Conservation (phyloP, 1,140 invertebrate genomes). For the Sycobia sp. region DNA sequence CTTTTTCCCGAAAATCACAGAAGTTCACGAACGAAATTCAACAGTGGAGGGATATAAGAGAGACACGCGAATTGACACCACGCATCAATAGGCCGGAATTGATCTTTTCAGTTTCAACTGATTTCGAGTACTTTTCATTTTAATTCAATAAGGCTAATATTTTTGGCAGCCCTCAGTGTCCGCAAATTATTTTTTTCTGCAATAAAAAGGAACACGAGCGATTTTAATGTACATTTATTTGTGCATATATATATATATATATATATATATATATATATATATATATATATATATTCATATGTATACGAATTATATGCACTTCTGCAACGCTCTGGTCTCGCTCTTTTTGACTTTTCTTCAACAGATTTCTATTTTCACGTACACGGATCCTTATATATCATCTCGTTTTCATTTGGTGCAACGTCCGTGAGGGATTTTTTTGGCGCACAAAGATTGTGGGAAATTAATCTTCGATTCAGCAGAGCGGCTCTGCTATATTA, state of each 20-base stretch:
- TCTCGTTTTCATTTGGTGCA: slow-evolving; percentile 7
- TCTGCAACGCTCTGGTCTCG: slow-evolving; percentile 10
- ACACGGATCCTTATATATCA: too few species aligned
- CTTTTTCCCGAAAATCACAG: not conserved
- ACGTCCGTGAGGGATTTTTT: slow-evolving; percentile 49
- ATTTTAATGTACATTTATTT: slow-evolving; percentile 24
- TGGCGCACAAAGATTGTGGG: slow-evolving; percentile 57
- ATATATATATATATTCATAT: slow-evolving; percentile 12
- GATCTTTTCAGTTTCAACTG: too few species aligned
- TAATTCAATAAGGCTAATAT: not conserved
- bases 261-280: slow-evolving; percentile 15
- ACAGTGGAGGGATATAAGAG: not conserved
- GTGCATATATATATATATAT: slow-evolving; percentile 10
- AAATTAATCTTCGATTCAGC: slow-evolving; percentile 57
- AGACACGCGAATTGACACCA: not conserved
- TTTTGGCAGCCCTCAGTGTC: not conserved
- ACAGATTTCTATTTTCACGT: not conserved
- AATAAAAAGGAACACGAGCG: not conserved
- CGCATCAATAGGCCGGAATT: slow-evolving; percentile 16
- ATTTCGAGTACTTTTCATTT: not conserved
- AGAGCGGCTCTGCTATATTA: slow-evolving; percentile 36
- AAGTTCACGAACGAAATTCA: not conserved
- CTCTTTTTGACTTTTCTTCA: slow-evolving; percentile 5
- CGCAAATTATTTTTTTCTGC: not conserved
- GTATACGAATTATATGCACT: slow-evolving; percentile 2